These are phyloP conservation scores for Takifugu rubripes DNA, from an alignment of 2,797 vertebrate species.

Conservation along the genomic window DNA sequence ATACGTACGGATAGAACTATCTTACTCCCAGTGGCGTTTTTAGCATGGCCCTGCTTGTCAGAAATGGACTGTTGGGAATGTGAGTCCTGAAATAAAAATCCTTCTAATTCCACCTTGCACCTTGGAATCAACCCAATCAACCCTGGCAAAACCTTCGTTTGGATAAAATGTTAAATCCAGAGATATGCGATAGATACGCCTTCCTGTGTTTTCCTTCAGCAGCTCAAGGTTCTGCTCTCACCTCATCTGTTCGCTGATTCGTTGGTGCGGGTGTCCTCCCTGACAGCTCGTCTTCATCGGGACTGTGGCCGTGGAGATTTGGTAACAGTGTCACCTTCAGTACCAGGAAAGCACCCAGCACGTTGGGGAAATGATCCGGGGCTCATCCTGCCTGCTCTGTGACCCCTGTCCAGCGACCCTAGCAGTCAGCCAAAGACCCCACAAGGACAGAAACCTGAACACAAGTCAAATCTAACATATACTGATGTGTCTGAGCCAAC, in stretches of 20 bases:
- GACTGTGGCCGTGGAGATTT: conserved; percentile 8
- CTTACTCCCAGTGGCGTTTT: conserved; percentile 20
- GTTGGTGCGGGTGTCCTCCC: conserved; percentile 4
- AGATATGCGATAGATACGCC: too few species aligned
- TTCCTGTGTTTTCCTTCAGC: too few species aligned
- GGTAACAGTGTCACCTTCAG: conserved; percentile 21
- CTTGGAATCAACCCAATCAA: neutral
- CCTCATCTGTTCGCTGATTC: neutral
- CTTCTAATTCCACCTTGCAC: neutral
- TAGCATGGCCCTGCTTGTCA: conserved; percentile 1
- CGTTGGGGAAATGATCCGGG: conserved; percentile 41
- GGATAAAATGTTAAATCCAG: neutral
- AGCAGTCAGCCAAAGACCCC: conserved; percentile 34
- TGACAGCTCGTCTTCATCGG: conserved; percentile 44
- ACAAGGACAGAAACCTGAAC: conserved; percentile 6
- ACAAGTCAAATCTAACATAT: neutral
- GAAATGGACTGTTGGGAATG: neutral
- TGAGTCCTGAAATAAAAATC: conserved; percentile 2
- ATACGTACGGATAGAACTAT: conserved; percentile 17
- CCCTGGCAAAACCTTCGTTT: conserved; percentile 1
- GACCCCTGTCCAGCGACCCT: conserved; percentile 29
- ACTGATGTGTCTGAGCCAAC: too few species aligned
- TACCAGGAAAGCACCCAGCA: conserved; percentile 17
- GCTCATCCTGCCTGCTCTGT: conserved; percentile 40
- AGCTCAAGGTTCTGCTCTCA: neutral